Conservation (phyloP, 2,888 invertebrate genomes). For the Nycteola revayana region DNA sequence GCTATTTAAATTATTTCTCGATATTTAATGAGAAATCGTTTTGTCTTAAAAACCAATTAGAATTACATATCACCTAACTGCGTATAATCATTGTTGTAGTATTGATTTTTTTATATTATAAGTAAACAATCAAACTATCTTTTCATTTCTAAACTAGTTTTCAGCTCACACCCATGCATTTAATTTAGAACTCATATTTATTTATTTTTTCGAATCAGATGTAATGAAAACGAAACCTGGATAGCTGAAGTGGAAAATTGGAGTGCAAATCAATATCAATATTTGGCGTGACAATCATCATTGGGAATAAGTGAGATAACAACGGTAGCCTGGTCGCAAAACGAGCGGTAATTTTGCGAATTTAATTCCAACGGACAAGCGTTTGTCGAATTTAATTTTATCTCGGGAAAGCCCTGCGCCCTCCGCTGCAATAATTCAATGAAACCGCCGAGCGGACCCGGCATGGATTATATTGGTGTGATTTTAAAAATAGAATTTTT, state of each 20-base stretch:
- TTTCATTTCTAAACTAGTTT: too few species aligned
- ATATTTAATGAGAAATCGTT: too few species aligned
- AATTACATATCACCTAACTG: too few species aligned
- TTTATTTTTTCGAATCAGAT: slow-evolving; percentile 26
- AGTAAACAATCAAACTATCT: too few species aligned
- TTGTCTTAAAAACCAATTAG: too few species aligned
- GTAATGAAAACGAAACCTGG: slow-evolving; percentile 19
- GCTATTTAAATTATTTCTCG: too few species aligned
- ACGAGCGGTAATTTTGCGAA: slow-evolving; percentile 67
- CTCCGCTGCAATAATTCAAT: slow-evolving; percentile 56
- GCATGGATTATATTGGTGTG: slow-evolving; percentile 22
- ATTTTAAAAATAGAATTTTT: slow-evolving; percentile 19
- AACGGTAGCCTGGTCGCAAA: slow-evolving; percentile 49
- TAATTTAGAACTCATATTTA: too few species aligned
- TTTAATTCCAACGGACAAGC: slow-evolving; percentile 50
- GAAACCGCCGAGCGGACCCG: slow-evolving; percentile 40
- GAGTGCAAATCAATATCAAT: slow-evolving; percentile 55
- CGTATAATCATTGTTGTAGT: too few species aligned
- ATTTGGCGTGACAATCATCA: slow-evolving; percentile 52
- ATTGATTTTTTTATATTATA: too few species aligned
- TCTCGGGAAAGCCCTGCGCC: slow-evolving; percentile 52
- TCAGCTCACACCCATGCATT: too few species aligned
- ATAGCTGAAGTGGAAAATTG: slow-evolving; percentile 20
- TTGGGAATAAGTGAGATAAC: slow-evolving; percentile 50
- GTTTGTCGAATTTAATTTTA: slow-evolving; percentile 67